Evolutionary conservation across 2,888 invertebrate species (phyloP), one percentile per base, ranked within the genome.

Genomic region (Agelastica alni): DNA sequence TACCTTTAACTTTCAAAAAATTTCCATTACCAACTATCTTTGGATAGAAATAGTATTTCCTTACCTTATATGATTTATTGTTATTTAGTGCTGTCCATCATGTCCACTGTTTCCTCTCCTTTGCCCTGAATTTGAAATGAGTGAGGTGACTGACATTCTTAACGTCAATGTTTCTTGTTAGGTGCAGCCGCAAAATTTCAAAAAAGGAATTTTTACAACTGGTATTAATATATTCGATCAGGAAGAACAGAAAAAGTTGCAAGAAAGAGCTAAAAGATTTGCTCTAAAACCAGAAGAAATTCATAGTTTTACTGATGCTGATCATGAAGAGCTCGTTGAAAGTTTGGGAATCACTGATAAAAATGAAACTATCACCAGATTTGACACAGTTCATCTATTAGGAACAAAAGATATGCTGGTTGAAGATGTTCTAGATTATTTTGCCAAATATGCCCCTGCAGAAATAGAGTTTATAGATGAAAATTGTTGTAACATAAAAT

Each of bases 391-490:
- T 41, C 88, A 91, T 72, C 78, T 93, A 70, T 79, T 85, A 70
- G 92, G 92, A 42, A 84, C 88, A 1, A 83, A 87, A 64, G 84
- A 87, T 26, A 84, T 93, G 80, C 86, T 82, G 63, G 88, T 90
- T 2, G 83, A 85, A 70, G 91, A 93, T 73, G 83, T 93, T 43
- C 87, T 91, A 71, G 83, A 85, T 62, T 92, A 91, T 75, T 87
- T 93, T 70, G 81, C 84, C 71, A 86, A 87, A 62, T 89, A 86
- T 73, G 85, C 84, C 45, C 91, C 93, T n/a, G 78, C 84, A 7
- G 85, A 85, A 6, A 80, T 93, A 44, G 92, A 93, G 77, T 91
- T 91, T 90, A 84, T 92, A 53, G 87, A 88, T 77, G 87, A 89
- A 70, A 78, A 81, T 62, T 87, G 88, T 65, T 93, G 92, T 86